Conservation (phyloP, 1,140 invertebrate genomes). For the Dendroctonus valens region DNA sequence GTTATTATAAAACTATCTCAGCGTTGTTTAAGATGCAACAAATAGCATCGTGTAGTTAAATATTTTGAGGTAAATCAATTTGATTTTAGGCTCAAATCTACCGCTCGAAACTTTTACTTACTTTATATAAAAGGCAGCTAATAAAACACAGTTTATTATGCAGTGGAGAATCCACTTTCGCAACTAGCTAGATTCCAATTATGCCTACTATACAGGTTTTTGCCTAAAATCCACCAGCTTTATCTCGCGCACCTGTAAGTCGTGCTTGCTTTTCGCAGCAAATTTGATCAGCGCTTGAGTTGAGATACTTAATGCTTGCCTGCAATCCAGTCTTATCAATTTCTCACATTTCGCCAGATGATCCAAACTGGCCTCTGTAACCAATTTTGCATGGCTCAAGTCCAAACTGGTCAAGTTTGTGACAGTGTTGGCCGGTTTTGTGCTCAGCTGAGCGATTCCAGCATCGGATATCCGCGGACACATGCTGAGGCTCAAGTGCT, state of each 20-base stretch:
- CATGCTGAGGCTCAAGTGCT: conserved; percentile 76
- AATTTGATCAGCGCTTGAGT: conserved; percentile 78
- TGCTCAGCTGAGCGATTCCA: conserved; percentile 80
- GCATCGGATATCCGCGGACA: conserved; percentile 85
- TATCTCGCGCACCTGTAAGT: conserved; percentile 72
- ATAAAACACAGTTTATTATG: too few relatives aligned
- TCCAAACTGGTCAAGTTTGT: conserved; percentile 64
- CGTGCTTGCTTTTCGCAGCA: conserved; percentile 71
- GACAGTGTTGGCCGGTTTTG: conserved; percentile 60
- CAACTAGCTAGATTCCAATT: too few relatives aligned
- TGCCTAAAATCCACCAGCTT: conserved; percentile 62
- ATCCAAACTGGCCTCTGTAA: conserved; percentile 79
- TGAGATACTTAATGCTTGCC: conserved; percentile 74
- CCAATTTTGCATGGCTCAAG: conserved; percentile 75
- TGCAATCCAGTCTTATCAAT: conserved; percentile 66
- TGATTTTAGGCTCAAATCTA: too few relatives aligned
- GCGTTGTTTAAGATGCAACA: too few relatives aligned
- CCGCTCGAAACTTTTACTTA: too few relatives aligned
- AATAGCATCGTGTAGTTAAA: too few relatives aligned
- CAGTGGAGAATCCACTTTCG: too few relatives aligned
- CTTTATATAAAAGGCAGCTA: too few relatives aligned
- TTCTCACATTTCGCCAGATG: conserved; percentile 69
- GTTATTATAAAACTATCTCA: too few relatives aligned
- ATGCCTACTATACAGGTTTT: conserved; percentile 11
- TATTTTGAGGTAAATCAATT: too few relatives aligned